Percentiles rank a stretch among this genome's conserved stretches.
Conservation (phyloP, 1,140 invertebrate species). For the Heliconius himera region DNA sequence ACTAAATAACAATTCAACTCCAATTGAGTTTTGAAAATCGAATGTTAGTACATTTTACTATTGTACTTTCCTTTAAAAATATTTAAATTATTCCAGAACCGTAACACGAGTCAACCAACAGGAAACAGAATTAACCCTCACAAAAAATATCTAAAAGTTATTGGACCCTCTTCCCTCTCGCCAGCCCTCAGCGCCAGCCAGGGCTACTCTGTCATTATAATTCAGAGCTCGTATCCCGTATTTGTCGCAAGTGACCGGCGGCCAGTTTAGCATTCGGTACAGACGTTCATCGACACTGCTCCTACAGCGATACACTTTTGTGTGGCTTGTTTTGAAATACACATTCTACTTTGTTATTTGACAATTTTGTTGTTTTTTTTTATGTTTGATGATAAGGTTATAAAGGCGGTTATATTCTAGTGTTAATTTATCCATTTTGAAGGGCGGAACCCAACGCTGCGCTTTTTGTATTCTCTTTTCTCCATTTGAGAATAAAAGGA, state of each 20-base stretch:
- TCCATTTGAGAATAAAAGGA: too few relatives aligned
- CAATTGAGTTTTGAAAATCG: too few relatives aligned
- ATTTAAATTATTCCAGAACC: not conserved
- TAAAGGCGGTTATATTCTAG: too few relatives aligned
- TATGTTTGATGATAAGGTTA: not conserved
- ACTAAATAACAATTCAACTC: too few relatives aligned
- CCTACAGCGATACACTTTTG: not conserved
- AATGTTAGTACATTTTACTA: too few relatives aligned
- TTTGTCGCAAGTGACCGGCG: slow-evolving; percentile 1
- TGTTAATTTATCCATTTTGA: not conserved
- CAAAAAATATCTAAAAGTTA: not conserved
- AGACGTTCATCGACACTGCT: not conserved
- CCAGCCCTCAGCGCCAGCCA: not conserved
- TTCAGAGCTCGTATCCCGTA: not conserved
- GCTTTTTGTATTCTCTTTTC: too few relatives aligned
- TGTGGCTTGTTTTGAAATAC: not conserved
- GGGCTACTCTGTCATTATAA: not conserved
- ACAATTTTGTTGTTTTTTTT: not conserved
- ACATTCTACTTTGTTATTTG: not conserved
- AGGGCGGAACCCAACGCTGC: too few relatives aligned
- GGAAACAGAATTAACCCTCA: not conserved
- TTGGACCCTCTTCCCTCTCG: not conserved
- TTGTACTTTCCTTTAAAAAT: not conserved
- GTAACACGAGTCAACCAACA: not conserved
- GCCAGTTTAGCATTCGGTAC: not conserved